Evolutionary conservation across 1,140 invertebrate genomes (phyloP), one percentile per base, ranked within the genome.

Genomic region (Ceratitis capitata): DNA sequence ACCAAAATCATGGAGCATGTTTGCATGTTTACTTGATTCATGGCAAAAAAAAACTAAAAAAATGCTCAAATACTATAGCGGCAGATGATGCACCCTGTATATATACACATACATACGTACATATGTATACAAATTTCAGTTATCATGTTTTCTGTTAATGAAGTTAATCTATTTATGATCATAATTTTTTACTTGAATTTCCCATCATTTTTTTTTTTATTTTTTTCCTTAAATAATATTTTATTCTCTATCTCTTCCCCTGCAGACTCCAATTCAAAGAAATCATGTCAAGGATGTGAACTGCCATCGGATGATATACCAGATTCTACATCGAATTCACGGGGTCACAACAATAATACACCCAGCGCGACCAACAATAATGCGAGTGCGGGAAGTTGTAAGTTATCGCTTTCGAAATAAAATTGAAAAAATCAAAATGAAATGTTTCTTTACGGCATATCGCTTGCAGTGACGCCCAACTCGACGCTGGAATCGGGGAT

Each of bases 221-320:
- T 56, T 23, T 42, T 74, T 78, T 56, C n/a, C 23, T 78, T 26
- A 23, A 42, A 2, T 45, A 42, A 16, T 39, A 51, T 49, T 83
- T 74, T 32, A 4, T 83, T 29, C 16, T 45, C 19, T 85, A 32
- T 26, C 23, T 42, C n/a, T 14, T 35, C 3, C 19, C 7, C n/a
- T 19, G 85, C 85, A 92, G 91, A 92, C 87, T 92, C 91, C 85
- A 92, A 92, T 89, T 92, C 92, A 23, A 96, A 96, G 92, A 97
- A 97, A 92, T 97, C 96, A 90, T 97, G 96, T 92, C 96, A 97
- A 93, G 97, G 96, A 89, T 97, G 96, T 92, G 96, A 97, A 93
- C 94, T 97, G 91, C 94, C 95, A 51, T 93, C 94, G 56, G 95
- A 96, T 87, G 95, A 96, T 91, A 92, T 95, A 45, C 95, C 94